Evolutionary conservation across 1,140 invertebrate genomes (phyloP).

Genomic region (Cydia amplana): DNA sequence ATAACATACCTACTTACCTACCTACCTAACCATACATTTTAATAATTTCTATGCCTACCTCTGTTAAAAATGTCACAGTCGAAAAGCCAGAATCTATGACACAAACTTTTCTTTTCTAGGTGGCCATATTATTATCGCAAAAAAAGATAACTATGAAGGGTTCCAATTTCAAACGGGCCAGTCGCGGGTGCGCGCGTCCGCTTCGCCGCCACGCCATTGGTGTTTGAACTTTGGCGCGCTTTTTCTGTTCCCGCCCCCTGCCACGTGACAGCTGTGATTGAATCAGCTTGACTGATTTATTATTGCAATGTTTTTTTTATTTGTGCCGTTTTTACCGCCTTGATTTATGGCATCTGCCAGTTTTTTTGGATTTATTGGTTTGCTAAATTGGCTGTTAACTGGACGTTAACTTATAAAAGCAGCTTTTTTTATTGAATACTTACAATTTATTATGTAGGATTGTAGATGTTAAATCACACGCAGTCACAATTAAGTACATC

Average conservation of each 20-base stretch:
- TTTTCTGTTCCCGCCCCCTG: conserved; percentile 71
- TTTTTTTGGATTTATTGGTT: conserved; percentile 14
- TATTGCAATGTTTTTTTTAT: conserved; percentile 52
- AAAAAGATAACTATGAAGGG: conserved; percentile 62
- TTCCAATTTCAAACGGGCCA: conserved; percentile 73
- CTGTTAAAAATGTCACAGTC: neutral
- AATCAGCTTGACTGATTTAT: conserved; percentile 75
- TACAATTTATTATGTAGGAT: neutral
- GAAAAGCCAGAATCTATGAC: neutral
- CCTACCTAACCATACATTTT: no score
- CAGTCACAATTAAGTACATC: neutral
- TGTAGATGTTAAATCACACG: neutral
- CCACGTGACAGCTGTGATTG: conserved; percentile 68
- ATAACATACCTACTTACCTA: no score
- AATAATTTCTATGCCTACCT: neutral
- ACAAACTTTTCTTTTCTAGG: conserved; percentile 27
- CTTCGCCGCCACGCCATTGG: conserved; percentile 63
- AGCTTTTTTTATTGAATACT: neutral
- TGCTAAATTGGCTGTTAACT: no score
- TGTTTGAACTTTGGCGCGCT: conserved; percentile 73
- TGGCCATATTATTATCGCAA: conserved; percentile 33
- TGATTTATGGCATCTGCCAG: conserved; percentile 56
- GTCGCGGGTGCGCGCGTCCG: conserved; percentile 52
- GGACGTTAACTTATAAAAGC: neutral
- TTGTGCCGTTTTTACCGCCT: conserved; percentile 52